Base-by-base conservation (phyloP, 1,140 invertebrate genomes). In the Glossosoma conforme region DNA sequence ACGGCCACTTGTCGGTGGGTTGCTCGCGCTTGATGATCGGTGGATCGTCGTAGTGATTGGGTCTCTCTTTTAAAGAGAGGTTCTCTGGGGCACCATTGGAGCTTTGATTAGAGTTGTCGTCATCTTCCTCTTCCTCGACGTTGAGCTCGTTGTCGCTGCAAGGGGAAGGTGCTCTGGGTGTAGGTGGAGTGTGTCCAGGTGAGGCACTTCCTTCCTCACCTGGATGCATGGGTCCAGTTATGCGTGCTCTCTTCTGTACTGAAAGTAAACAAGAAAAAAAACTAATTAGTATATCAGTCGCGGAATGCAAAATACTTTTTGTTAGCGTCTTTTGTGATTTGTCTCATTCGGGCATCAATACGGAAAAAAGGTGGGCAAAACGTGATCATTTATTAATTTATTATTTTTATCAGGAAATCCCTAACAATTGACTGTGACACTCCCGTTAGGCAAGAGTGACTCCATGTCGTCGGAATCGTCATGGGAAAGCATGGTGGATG, bases 111-210 rank as follows among this genome's bases (percentile, higher is more conserved):
- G 68, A 67, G 35, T 75, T 71, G 45, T 69, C 66, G 6, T 68
- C 56, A n/a, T n/a, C n/a, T 60, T 75, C 72, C 41, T 58, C 56
- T 19, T 75, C 72, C 54, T 75, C 72, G 0, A 75, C 72, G 60
- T 75, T 72, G 8, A 75, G 64, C 25, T 75, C 72, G 57, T 71
- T 69, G 58, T 75, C 72, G 0, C 70, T 71, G 9, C 69, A 68
- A 6, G 70, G 69, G 13, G 53, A 51, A 13, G 44, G 21, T 17
- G 48, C 41, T 21, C 58, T 45, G 2, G 55, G 18, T 56, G 65
- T 3, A 62, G 68, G 20, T 62, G 72, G 33, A 63, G 66, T 8
- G 64, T 66, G 13, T 56, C 48, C 18, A 63, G 65, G 1, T 64
- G 67, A 50, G 0, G 66, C 62, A 0, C 63, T 62, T 11, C 63